Conservation (phyloP, 2,797 vertebrate genomes). For the Sternotherus odoratus region DNA sequence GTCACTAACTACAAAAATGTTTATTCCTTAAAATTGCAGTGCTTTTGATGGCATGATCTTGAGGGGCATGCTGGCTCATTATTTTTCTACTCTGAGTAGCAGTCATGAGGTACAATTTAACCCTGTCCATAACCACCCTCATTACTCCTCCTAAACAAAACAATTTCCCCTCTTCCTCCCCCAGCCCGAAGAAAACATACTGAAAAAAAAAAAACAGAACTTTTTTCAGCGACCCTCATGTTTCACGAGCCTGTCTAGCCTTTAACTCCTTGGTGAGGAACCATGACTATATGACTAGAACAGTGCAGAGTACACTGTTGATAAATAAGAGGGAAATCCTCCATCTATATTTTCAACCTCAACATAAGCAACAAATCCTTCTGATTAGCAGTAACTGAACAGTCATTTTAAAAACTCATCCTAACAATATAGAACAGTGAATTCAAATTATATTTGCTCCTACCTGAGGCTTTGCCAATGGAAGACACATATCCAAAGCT, state of each 20-base stretch:
- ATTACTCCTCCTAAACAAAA: neutral
- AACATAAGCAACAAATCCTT: neutral
- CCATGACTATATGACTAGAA: neutral
- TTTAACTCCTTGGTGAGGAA: neutral
- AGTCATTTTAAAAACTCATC: neutral
- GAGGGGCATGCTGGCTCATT: neutral
- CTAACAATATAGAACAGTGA: neutral
- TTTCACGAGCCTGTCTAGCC: constrained; percentile 2
- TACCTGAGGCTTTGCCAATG: constrained; percentile 75
- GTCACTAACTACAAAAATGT: neutral
- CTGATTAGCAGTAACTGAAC: neutral
- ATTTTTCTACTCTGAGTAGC: neutral
- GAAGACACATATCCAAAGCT: constrained; percentile 50
- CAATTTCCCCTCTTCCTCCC: rapidly evolving
- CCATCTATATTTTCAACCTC: neutral
- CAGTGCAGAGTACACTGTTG: neutral
- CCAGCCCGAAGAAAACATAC: neutral
- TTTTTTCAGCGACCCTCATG: constrained; percentile 9
- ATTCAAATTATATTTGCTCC: neutral
- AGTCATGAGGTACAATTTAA: neutral
- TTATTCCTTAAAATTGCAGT: neutral
- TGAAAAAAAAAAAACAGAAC: neutral
- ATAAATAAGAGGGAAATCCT: neutral
- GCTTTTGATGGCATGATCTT: neutral
- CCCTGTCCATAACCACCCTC: neutral